A percentile compares a stretch with the other conserved stretches of the same genome.
phyloP scores from a whole-genome alignment of 1,140 invertebrate species.

The Hypsibius dujardini region DNA sequence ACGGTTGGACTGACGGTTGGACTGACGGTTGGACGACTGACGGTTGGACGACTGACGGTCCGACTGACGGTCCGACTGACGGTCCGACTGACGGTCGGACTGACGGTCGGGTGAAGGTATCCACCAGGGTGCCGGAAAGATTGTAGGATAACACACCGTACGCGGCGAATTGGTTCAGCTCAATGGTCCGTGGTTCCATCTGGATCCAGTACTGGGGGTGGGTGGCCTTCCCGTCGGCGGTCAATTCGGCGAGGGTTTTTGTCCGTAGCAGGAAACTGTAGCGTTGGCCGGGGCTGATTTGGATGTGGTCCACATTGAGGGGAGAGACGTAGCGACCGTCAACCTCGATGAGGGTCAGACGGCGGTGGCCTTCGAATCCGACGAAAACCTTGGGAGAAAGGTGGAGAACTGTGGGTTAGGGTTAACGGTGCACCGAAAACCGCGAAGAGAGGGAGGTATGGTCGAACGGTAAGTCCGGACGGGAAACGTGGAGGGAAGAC shows the following conservation, averaged over 20 bases:
- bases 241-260: background rate
- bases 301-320: background rate
- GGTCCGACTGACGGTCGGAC: too few species aligned
- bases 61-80: too few species aligned
- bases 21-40: too few species aligned
- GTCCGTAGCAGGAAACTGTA: background rate
- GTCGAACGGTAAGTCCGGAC: too few species aligned
- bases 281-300: background rate
- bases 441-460: too few species aligned
- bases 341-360: background rate
- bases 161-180: background rate
- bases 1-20: too few species aligned
- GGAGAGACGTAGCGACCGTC: background rate
- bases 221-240: background rate
- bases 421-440: too few species aligned
- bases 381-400: background rate
- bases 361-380: background rate
- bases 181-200: background rate
- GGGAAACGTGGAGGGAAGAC: too few species aligned
- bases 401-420: too few species aligned
- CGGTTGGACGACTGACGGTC: too few species aligned
- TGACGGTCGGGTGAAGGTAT: background rate
- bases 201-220: background rate
- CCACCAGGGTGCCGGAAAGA: background rate
- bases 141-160: background rate